A percentile compares a stretch with the other conserved stretches of the same genome.
phyloP scores from a whole-genome alignment of 2,113 vertebrate species.

The Passer montanus region DNA sequence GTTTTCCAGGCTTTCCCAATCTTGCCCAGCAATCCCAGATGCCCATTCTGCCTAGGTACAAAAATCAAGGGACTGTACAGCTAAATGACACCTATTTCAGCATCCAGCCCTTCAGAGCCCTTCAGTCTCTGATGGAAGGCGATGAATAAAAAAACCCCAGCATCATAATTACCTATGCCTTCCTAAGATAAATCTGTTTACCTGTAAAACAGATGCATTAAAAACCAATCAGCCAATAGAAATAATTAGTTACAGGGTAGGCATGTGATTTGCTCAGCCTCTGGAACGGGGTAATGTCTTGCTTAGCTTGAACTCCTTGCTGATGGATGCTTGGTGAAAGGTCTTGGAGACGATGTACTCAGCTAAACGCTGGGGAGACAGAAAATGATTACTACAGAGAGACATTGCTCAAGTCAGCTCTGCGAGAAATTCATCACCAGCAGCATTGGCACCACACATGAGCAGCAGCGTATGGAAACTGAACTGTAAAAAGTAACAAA shows the following conservation, averaged over 20 bases:
- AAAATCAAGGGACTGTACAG: background rate
- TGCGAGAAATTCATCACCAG: conserved; percentile 58
- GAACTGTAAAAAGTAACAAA: conserved; percentile 59
- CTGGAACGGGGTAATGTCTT: conserved; percentile 34
- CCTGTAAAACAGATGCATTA: conserved; percentile 55
- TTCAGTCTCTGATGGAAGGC: background rate
- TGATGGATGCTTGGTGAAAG: conserved; percentile 50
- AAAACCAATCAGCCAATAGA: conserved; percentile 56
- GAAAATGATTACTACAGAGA: conserved; percentile 57
- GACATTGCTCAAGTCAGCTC: conserved; percentile 62
- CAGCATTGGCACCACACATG: conserved; percentile 47
- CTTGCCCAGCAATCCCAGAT: background rate
- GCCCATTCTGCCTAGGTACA: background rate
- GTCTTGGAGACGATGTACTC: conserved; percentile 25
- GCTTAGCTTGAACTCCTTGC: conserved; percentile 16
- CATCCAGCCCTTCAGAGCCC: background rate
- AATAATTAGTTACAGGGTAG: conserved; percentile 46
- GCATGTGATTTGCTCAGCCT: conserved; percentile 16
- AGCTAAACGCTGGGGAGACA: conserved; percentile 54
- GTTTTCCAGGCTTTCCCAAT: background rate
- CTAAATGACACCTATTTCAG: background rate
- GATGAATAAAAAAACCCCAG: background rate
- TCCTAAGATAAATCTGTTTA: conserved; percentile 61
- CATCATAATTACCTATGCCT: conserved; percentile 5
- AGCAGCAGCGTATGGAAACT: conserved; percentile 58